These are phyloP conservation scores for Tribolium freemani DNA, from an alignment of 2,888 invertebrate genomes.

Conservation along the genomic window DNA sequence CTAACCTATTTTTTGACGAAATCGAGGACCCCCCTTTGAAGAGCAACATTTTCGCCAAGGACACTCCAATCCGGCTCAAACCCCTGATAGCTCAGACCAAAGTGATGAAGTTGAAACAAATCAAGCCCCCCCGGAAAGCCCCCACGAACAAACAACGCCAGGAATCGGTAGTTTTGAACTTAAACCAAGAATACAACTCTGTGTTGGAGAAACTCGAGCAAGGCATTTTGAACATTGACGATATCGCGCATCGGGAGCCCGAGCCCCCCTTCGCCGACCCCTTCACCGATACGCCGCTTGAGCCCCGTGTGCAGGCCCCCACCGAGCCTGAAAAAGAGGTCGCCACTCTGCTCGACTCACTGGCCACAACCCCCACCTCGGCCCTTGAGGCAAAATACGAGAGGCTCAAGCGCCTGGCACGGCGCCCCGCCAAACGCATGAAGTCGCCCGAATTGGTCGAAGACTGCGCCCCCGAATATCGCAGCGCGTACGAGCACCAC, in stretches of 20 bases:
- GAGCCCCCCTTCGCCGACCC: conserved; percentile 7
- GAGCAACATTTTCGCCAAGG: conserved; percentile 59
- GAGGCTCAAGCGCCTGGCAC: conserved; percentile 56
- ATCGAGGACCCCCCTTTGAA: conserved; percentile 66
- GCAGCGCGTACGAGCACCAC: conserved; percentile 54
- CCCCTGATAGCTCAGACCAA: conserved; percentile 77
- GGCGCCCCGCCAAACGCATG: conserved; percentile 54
- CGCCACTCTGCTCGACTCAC: conserved; percentile 26
- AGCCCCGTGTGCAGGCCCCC: conserved; percentile 19
- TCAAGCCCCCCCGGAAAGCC: conserved; percentile 70
- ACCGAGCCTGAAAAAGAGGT: conserved; percentile 39
- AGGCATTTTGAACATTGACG: conserved; percentile 58
- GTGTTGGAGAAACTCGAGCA: conserved; percentile 60
- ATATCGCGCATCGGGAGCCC: conserved; percentile 48
- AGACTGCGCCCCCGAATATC: conserved; percentile 50
- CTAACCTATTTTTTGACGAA: conserved; percentile 81
- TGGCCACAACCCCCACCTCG: not conserved
- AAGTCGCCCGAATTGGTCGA: conserved; percentile 47
- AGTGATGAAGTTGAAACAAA: conserved; percentile 76
- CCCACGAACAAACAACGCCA: conserved; percentile 48
- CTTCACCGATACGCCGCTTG: not conserved
- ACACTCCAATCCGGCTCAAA: conserved; percentile 73
- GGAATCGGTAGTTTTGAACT: conserved; percentile 56
- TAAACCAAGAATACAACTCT: conserved; percentile 59
- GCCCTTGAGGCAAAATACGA: conserved; percentile 53